These are phyloP conservation scores for Nasua narica DNA, from an alignment of 2,797 vertebrate species.

Conservation along the genomic window DNA sequence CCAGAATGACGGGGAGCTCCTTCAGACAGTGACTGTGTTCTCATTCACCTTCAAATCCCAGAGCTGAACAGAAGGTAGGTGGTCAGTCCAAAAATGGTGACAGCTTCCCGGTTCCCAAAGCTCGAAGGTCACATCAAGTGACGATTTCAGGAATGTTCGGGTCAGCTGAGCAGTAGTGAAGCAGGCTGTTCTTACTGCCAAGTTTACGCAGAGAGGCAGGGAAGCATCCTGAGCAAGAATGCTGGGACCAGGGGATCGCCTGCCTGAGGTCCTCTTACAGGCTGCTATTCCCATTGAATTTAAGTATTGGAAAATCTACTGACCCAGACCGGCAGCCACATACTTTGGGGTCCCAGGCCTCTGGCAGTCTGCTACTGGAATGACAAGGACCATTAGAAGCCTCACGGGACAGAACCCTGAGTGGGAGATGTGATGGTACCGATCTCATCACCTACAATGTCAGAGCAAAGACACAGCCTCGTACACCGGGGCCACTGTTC, in stretches of 20 bases:
- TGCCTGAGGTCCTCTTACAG: background rate
- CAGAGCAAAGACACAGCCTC: background rate
- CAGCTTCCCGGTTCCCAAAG: background rate
- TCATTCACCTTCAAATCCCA: background rate
- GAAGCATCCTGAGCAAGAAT: background rate
- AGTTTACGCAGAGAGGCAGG: background rate
- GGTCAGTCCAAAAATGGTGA: background rate
- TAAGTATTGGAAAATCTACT: background rate
- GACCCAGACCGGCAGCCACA: rapidly evolving
- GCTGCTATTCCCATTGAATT: background rate
- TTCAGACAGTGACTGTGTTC: background rate
- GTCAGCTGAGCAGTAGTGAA: background rate
- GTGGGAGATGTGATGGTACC: background rate
- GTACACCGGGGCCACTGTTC: background rate
- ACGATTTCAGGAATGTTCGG: background rate
- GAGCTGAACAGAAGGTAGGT: background rate
- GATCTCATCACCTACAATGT: background rate
- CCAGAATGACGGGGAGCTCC: background rate
- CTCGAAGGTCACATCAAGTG: background rate
- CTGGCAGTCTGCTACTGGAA: background rate
- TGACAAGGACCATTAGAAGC: background rate
- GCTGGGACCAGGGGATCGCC: background rate
- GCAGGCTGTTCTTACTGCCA: background rate
- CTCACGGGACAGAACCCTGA: background rate
- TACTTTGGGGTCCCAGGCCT: background rate